Evolutionary conservation across 2,888 invertebrate genomes (phyloP), one percentile per base, ranked within the genome.

Genomic region (Pristionchus japonicus): DNA sequence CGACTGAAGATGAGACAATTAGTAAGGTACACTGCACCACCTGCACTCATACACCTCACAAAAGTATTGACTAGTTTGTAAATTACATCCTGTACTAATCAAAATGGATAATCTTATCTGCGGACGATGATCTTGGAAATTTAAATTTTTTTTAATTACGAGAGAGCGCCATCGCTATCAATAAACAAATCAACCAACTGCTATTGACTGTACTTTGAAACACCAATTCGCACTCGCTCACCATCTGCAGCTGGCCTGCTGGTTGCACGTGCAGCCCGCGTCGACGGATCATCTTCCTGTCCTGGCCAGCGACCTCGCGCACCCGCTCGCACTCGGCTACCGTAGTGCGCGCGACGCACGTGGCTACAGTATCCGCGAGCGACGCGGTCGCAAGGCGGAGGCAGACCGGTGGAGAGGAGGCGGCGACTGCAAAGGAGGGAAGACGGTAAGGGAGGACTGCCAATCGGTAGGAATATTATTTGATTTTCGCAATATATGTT

Each of bases 231-330:
- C 15, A 82, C 31, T 20, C 47, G 0, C 85, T 64, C 40, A 85
- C 85, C 85, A 85, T 74, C 52, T 86, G 86, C 34, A 86, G 17
- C 15, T 74, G 49, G 47, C 86, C 86, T 3, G 23, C 4, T 34
- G 37, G 3, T 1, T 37, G 86, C n/a, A 86, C 64, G 2, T 23
- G 27, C 31, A 43, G 40, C 27, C 86, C 86, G 23, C 67, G 23
- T 40, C 64, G 23, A 3, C 64, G 40, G 27, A 85, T 83, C 82
- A 52, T 23, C 47, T 64, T 40, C 27, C 47, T 40, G 31, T 27
- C 64, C 37, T 40, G 31, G 40, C 43, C 64, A n/a, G n/a, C n/a
- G 40, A 52, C 64, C 37, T 83, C 82, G 34, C 34, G 37, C 49
- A 43, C 52, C 43, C 82, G 49, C 49, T 49, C 49, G 20, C 43